These are phyloP conservation scores for Atherinosoma microstoma DNA, from an alignment of 2,797 vertebrate genomes.

Conservation along the genomic window DNA sequence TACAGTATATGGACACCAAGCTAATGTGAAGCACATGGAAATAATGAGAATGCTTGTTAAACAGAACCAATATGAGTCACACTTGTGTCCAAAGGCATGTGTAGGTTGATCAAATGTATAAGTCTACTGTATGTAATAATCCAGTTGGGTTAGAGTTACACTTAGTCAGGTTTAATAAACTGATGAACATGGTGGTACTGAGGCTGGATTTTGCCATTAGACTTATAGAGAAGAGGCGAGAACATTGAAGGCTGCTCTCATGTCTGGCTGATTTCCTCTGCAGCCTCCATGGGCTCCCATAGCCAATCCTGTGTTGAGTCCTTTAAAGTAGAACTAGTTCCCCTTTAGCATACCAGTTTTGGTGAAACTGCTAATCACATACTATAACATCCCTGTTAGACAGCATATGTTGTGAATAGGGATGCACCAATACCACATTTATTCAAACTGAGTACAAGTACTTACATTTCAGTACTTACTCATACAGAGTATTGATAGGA, in stretches of 20 bases:
- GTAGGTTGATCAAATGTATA: constrained; percentile 38
- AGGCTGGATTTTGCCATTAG: constrained; percentile 22
- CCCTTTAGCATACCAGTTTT: not conserved
- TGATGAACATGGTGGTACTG: constrained; percentile 39
- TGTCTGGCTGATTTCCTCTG: constrained; percentile 79
- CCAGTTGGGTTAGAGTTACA: constrained; percentile 30
- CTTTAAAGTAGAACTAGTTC: not conserved
- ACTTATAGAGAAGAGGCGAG: constrained; percentile 21
- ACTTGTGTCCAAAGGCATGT: constrained; percentile 34
- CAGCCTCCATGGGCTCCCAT: constrained; percentile 12
- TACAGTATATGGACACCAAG: constrained; percentile 34
- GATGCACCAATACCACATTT: too few relatives aligned
- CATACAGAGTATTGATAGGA: too few relatives aligned
- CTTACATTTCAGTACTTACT: too few relatives aligned
- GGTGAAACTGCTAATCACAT: not conserved
- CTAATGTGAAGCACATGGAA: constrained; percentile 59
- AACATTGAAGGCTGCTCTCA: constrained; percentile 16
- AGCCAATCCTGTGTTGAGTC: not conserved
- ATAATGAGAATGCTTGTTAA: constrained; percentile 38
- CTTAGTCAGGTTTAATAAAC: constrained; percentile 37
- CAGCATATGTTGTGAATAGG: not conserved
- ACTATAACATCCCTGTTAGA: not conserved
- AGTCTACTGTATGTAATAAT: constrained; percentile 48
- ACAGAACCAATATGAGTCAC: constrained; percentile 43
- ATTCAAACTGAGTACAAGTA: too few relatives aligned